Evolutionary conservation across 1,140 invertebrate species (phyloP).

Genomic region (Andrena cerasifolii): DNA sequence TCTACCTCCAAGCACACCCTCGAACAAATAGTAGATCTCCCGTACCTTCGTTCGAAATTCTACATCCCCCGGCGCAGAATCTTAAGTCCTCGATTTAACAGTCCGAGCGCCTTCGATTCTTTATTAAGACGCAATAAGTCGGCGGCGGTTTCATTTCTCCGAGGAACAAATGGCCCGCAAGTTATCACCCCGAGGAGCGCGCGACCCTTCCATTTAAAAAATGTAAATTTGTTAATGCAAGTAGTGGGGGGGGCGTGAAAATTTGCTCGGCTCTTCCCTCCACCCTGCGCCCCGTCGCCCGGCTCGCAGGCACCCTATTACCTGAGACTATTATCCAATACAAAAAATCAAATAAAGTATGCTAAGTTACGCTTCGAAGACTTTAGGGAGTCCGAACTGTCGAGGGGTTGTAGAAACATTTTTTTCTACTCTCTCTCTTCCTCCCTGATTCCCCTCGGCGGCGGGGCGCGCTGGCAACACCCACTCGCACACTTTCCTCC

Average conservation of each 20-base stretch:
- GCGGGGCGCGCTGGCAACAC: conserved; percentile 34
- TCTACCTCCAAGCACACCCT: no score
- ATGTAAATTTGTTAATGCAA: conserved; percentile 83
- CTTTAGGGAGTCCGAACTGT: conserved; percentile 68
- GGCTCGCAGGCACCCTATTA: conserved; percentile 63
- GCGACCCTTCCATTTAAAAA: conserved; percentile 81
- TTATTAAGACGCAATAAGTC: conserved; percentile 79
- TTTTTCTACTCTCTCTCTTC: no score
- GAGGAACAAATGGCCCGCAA: conserved; percentile 81
- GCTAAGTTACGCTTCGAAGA: conserved; percentile 80
- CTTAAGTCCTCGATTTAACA: conserved; percentile 5
- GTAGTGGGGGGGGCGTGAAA: conserved; percentile 71
- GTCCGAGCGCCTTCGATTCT: conserved; percentile 66
- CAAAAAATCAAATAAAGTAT: conserved; percentile 83
- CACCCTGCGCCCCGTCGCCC: not conserved
- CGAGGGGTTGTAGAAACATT: conserved; percentile 68
- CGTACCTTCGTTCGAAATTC: no score
- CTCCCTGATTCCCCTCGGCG: conserved; percentile 39
- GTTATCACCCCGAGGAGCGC: conserved; percentile 77
- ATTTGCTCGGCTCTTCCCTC: conserved; percentile 68
- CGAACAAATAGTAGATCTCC: no score
- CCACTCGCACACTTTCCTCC: conserved; percentile 45
- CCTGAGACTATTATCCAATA: conserved; percentile 82
- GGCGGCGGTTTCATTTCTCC: conserved; percentile 77
- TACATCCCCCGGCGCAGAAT: no score